Conservation (phyloP, 1,140 invertebrate species). For the Psix sp. region DNA sequence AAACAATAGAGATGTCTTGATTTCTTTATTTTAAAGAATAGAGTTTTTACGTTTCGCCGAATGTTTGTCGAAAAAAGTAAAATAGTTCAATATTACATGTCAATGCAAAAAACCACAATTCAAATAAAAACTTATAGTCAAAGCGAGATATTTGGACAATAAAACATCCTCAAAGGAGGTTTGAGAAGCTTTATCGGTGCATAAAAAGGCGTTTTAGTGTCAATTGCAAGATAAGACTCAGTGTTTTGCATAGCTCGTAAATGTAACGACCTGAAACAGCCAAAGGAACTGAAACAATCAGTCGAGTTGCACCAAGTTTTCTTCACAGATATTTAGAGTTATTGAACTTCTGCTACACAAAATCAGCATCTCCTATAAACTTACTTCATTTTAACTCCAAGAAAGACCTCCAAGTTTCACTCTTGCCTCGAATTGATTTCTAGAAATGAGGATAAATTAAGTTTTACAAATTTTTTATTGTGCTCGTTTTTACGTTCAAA, state of each 20-base stretch:
- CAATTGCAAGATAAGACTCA: neutral
- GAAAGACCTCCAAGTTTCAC: too few relatives aligned
- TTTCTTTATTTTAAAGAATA: too few relatives aligned
- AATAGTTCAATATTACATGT: too few relatives aligned
- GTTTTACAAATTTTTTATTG: too few relatives aligned
- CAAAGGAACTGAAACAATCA: slow-evolving; percentile 9
- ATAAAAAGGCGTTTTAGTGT: slow-evolving; percentile 9
- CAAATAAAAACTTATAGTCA: neutral
- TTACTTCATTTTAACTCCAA: slow-evolving; percentile 23
- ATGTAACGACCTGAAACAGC: neutral
- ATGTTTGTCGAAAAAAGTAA: too few relatives aligned
- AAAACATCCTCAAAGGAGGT: neutral
- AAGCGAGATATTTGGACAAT: neutral
- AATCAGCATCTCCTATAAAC: slow-evolving; percentile 7
- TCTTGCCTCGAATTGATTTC: too few relatives aligned
- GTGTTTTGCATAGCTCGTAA: neutral
- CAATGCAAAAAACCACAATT: neutral
- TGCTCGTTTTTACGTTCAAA: too few relatives aligned
- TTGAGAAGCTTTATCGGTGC: slow-evolving; percentile 6
- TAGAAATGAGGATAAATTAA: too few relatives aligned
- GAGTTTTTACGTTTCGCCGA: too few relatives aligned
- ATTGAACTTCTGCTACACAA: slow-evolving; percentile 13
- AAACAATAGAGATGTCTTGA: too few relatives aligned
- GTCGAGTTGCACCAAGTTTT: neutral
- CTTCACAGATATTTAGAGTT: slow-evolving; percentile 1